Evolutionary conservation across 2,113 vertebrate species (phyloP), one percentile per base, ranked within the genome.

Genomic region (Serilophus lunatus): DNA sequence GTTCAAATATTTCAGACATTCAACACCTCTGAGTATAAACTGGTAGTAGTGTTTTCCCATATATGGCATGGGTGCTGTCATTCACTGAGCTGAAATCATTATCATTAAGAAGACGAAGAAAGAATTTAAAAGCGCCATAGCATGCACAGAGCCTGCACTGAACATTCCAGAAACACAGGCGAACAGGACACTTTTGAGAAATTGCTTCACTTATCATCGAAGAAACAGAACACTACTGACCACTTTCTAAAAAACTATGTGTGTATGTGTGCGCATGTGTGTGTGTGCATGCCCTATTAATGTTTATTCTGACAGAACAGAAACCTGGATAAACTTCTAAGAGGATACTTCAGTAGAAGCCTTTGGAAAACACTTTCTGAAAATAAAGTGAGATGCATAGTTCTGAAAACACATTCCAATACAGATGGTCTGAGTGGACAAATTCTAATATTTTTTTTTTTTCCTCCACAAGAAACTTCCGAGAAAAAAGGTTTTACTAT

Each of bases 11-110:
- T 87, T 69, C n/a, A 61, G 61, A 16, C 28, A 26, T 69, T 83
- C 44, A 59, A 36, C 38, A 88, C 2, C 6, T 10, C 23, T 42
- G 25, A 88, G 31, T 25, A 31, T 50, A 50, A 76, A 45, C 9
- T 38, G 6, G 4, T 23, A 51, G 18, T 22, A 60, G 8, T 36
- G 31, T 53, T 86, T 86, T 61, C 16, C 60, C 8, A 7, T 17
- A 35, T 2, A 1, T 42, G 3, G 2, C 29, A 6, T 51, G 47
- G 57, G 1, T 10, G 5, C 22, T 70, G 18, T 28, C 24, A 47
- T 64, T 64, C 40, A 75, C 15, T 31, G 9, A 79, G 35, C 26
- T 68, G 65, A 84, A 86, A 83, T 70, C 1, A 13, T 18, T 40
- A 31, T 7, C 13, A 54, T 28, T n/a, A 75, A 49, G 40, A 36